These are phyloP conservation scores for Sialia sialis DNA, from an alignment of 2,113 vertebrate species.

Conservation along the genomic window DNA sequence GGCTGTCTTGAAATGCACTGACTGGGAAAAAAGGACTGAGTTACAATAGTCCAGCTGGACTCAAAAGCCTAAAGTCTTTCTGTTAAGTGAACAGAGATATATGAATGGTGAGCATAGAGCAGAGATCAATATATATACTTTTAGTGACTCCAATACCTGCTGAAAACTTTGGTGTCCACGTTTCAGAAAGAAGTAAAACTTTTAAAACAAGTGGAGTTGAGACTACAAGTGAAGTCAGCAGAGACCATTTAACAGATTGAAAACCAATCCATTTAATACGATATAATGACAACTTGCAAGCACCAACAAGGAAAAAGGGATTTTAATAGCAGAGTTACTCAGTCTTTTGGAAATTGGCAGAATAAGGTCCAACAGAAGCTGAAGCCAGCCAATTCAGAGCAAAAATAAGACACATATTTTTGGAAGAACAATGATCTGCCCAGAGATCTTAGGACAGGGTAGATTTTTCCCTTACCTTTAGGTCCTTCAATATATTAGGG, in stretches of 20 bases:
- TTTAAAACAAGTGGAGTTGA: not conserved
- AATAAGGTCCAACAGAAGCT: not conserved
- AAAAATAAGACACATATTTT: not conserved
- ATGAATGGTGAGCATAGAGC: not conserved
- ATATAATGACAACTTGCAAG: not conserved
- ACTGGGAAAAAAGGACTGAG: not conserved
- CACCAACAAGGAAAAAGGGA: conserved; percentile 6
- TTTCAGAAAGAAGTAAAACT: not conserved
- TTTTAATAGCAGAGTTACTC: not conserved
- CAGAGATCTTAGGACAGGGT: not conserved
- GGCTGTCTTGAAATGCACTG: not conserved
- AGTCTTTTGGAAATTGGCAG: not conserved
- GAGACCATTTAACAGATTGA: not conserved
- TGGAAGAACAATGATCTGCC: not conserved
- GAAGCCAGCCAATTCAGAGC: not conserved
- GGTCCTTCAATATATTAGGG: not conserved
- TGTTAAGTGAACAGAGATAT: not conserved
- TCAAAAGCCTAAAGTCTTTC: not conserved
- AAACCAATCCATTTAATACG: not conserved
- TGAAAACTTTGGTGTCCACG: not conserved
- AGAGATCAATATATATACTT: not conserved
- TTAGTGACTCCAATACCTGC: not conserved
- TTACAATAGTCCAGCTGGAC: not conserved
- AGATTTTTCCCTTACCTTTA: not conserved
- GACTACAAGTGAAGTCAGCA: not conserved